Evolutionary conservation across 1,140 invertebrate species (phyloP).

Genomic region (Ooceraea biroi): DNA sequence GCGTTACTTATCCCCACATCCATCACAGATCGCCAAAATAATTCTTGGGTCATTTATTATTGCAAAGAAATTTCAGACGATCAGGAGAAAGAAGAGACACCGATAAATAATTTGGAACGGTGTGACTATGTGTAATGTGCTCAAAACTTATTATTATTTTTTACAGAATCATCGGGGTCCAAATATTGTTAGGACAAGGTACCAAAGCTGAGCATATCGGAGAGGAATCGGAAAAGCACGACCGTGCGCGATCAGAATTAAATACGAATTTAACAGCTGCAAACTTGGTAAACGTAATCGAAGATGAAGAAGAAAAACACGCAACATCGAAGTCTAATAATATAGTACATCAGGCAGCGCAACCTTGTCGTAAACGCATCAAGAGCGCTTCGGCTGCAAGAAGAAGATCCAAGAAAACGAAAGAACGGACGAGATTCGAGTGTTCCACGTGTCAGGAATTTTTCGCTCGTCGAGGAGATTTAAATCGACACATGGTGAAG

Average conservation of each 20-base stretch:
- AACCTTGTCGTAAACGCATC: not conserved
- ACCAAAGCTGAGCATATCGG: not conserved
- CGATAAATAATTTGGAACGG: not conserved
- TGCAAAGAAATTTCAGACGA: not conserved
- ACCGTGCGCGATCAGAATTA: not conserved
- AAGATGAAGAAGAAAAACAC: not conserved
- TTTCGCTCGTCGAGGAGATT: not conserved
- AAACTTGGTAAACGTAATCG: not conserved
- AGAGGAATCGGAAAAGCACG: not conserved
- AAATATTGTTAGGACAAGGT: not conserved
- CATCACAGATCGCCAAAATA: not conserved
- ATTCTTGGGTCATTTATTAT: not conserved
- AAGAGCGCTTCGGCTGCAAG: not conserved
- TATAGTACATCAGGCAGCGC: not conserved
- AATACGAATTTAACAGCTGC: not conserved
- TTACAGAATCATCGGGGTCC: conserved; percentile 52
- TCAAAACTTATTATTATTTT: conserved; percentile 62
- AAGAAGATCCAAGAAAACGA: not conserved
- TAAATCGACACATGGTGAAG: conserved; percentile 36
- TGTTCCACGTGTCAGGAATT: not conserved
- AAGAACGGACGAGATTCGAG: not conserved
- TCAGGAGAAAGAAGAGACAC: conserved; percentile 10
- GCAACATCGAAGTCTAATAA: not conserved
- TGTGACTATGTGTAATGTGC: conserved; percentile 32
- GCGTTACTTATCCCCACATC: not conserved